Conservation (phyloP, 2,113 vertebrate species). For the Dipodomys merriami region DNA sequence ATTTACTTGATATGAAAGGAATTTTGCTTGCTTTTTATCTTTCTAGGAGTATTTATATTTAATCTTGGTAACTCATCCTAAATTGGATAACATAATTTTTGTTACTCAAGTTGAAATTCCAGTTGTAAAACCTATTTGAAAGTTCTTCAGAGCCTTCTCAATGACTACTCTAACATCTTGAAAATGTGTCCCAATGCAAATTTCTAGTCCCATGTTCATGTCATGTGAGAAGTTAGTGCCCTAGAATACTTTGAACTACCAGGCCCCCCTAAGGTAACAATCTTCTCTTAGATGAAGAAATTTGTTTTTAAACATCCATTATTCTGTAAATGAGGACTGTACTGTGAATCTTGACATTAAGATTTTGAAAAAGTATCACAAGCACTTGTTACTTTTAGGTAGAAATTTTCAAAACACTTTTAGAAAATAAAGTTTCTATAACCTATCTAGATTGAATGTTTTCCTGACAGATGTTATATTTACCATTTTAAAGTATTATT, state of each 20-base stretch:
- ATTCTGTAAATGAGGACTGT: neutral
- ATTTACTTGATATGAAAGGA: conserved; percentile 32
- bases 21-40: conserved; percentile 16
- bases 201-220: neutral
- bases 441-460: neutral
- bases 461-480: neutral
- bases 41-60: neutral
- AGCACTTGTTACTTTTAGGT: neutral
- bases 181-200: neutral
- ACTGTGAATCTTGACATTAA: conserved; percentile 33
- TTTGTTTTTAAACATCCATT: conserved; percentile 24
- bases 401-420: conserved; percentile 52
- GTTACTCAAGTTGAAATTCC: conserved; percentile 30
- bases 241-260: conserved; percentile 4
- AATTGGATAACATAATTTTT: conserved; percentile 27
- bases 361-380: conserved; percentile 15
- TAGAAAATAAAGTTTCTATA: conserved; percentile 39
- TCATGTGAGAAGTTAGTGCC: conserved; percentile 32
- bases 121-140: conserved; percentile 24
- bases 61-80: neutral
- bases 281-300: neutral
- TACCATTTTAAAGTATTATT: too few species aligned
- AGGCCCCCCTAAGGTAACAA: neutral
- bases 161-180: conserved; percentile 12
- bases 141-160: conserved; percentile 35